phyloP scores from a whole-genome alignment of 2,888 invertebrate genomes.

The Malachius bipustulatus region DNA sequence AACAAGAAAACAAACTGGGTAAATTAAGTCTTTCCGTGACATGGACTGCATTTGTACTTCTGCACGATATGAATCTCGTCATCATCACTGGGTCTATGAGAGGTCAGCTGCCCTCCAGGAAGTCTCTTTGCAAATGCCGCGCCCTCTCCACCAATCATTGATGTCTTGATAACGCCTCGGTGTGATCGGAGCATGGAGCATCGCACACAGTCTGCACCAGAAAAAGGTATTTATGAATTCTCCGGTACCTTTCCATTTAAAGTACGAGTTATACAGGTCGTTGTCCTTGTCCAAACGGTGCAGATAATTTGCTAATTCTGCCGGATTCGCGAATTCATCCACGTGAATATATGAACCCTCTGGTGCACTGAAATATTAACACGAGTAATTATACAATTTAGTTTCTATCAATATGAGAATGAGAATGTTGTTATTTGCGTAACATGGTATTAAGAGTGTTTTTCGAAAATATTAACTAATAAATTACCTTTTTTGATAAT shows the following conservation, averaged over 20 bases:
- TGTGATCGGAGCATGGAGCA: constrained; percentile 56
- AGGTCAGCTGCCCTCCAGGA: constrained; percentile 45
- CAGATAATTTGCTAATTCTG: constrained; percentile 78
- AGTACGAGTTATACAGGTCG: constrained; percentile 86
- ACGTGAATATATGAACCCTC: constrained; percentile 90
- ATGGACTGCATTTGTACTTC: too few species aligned
- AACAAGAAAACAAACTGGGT: too few species aligned
- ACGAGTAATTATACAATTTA: too few species aligned
- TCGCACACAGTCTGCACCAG: constrained; percentile 82
- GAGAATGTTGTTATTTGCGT: too few species aligned
- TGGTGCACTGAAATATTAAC: constrained; percentile 62
- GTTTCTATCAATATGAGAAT: too few species aligned
- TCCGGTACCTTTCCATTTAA: constrained; percentile 83
- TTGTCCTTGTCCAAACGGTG: constrained; percentile 77
- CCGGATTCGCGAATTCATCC: constrained; percentile 83
- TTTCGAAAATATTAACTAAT: too few species aligned
- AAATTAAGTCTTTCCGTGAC: too few species aligned
- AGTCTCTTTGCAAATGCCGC: constrained; percentile 62
- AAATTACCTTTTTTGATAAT: constrained; percentile 65
- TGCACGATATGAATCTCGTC: too few species aligned
- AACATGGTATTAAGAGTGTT: too few species aligned
- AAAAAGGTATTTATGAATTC: constrained; percentile 94
- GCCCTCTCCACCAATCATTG: constrained; percentile 87
- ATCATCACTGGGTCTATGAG: constrained; percentile 20
- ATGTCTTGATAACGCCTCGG: constrained; percentile 63